Conservation (phyloP, 1,140 invertebrate genomes). For the Cydia pomonella region DNA sequence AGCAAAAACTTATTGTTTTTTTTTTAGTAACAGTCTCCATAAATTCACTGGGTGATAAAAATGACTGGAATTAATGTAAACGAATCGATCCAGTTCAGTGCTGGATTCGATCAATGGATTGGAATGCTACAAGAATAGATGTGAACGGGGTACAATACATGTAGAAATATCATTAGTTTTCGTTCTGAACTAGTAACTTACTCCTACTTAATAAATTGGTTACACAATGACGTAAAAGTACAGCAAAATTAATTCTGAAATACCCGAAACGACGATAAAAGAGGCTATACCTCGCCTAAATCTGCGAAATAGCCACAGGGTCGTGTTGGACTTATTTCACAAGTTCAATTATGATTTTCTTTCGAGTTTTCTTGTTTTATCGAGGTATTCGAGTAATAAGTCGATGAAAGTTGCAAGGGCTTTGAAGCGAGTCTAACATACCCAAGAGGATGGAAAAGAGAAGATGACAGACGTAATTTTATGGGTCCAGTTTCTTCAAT, state of each 20-base stretch:
- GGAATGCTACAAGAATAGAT: no score
- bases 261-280: not conserved
- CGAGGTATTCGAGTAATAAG: not conserved
- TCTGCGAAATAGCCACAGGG: not conserved
- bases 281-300: not conserved
- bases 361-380: constrained; percentile 15
- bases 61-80: no score
- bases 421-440: not conserved
- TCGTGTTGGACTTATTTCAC: not conserved
- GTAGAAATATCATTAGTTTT: no score
- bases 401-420: not conserved
- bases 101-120: no score
- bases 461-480: not conserved
- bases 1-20: no score
- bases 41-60: no score
- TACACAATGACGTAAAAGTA: no score
- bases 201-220: no score
- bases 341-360: constrained; percentile 1
- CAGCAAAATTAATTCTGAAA: not conserved
- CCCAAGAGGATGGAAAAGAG: not conserved
- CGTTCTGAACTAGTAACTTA: no score
- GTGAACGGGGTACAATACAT: no score
- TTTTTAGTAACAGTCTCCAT: no score
- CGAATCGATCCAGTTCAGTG: no score
- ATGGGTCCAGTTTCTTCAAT: not conserved